Percentiles rank a stretch among this genome's conserved stretches.
Evolutionary conservation across 2,797 vertebrate species (phyloP).

Genomic region (Chaunax sp.): DNA sequence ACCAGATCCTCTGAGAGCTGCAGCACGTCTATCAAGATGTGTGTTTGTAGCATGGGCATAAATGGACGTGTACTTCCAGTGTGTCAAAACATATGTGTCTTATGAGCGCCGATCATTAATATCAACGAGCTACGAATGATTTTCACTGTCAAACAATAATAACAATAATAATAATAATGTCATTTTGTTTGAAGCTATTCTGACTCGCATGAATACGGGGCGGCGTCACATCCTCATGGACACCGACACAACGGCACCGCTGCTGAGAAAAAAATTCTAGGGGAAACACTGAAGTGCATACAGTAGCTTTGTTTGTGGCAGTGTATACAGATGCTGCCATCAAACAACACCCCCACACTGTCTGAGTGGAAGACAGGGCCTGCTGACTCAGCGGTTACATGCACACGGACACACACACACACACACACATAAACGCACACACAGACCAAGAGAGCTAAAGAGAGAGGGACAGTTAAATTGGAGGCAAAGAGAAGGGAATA

Average conservation of each 20-base stretch:
- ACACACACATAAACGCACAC: not conserved
- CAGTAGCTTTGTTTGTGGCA: not conserved
- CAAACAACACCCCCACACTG: conserved; percentile 6
- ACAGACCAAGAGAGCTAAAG: conserved; percentile 7
- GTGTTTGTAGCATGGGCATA: not conserved
- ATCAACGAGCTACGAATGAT: too few species aligned
- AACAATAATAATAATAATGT: too few species aligned
- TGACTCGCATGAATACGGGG: too few species aligned
- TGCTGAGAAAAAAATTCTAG: too few species aligned
- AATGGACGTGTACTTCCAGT: too few species aligned
- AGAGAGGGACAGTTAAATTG: conserved; percentile 4
- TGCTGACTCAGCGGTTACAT: conserved; percentile 32
- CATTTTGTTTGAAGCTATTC: too few species aligned
- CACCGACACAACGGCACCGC: too few species aligned
- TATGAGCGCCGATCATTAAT: too few species aligned
- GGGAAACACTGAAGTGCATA: not conserved
- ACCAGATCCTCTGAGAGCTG: not conserved
- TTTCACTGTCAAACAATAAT: too few species aligned
- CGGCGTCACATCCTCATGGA: too few species aligned
- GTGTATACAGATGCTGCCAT: conserved; percentile 8
- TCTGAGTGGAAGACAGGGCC: conserved; percentile 25
- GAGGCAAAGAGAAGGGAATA: too few species aligned
- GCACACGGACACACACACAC: not conserved
- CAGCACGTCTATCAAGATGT: not conserved
- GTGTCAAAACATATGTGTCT: not conserved